A percentile compares a stretch with the other conserved stretches of the same genome.
Conservation (phyloP, 2,113 vertebrate genomes). For the Uria lomvia region DNA sequence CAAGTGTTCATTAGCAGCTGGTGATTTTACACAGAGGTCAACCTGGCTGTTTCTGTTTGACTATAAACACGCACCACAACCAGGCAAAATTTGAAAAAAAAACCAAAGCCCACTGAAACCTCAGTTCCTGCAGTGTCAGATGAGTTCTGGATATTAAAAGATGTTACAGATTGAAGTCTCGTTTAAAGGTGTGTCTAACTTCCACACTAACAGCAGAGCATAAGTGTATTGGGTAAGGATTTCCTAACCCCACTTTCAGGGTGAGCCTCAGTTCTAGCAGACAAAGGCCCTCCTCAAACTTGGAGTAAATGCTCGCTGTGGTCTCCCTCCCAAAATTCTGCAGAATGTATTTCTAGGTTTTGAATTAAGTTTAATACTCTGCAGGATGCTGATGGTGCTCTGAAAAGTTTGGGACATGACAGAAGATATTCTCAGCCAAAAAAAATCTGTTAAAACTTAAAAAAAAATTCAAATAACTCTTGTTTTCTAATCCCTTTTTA, state of each 20-base stretch:
- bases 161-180: not conserved
- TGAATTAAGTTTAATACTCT: not conserved
- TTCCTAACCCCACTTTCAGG: not conserved
- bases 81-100: not conserved
- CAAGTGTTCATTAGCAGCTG: not conserved
- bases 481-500: not conserved
- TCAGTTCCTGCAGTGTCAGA: not conserved
- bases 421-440: not conserved
- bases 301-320: not conserved
- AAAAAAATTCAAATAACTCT: not conserved
- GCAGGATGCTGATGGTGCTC: not conserved
- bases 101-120: not conserved
- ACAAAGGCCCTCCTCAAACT: not conserved
- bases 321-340: not conserved
- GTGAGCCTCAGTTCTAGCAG: not conserved
- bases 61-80: not conserved
- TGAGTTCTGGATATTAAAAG: not conserved
- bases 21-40: not conserved
- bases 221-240: not conserved
- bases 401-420: not conserved
- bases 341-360: not conserved
- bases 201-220: not conserved
- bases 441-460: not conserved
- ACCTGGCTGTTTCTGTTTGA: not conserved
- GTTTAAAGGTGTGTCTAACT: not conserved